Percentiles rank a stretch among this genome's conserved stretches.
phyloP scores from a whole-genome alignment of 2,888 invertebrate genomes.

The Epsilonema sp. region DNA sequence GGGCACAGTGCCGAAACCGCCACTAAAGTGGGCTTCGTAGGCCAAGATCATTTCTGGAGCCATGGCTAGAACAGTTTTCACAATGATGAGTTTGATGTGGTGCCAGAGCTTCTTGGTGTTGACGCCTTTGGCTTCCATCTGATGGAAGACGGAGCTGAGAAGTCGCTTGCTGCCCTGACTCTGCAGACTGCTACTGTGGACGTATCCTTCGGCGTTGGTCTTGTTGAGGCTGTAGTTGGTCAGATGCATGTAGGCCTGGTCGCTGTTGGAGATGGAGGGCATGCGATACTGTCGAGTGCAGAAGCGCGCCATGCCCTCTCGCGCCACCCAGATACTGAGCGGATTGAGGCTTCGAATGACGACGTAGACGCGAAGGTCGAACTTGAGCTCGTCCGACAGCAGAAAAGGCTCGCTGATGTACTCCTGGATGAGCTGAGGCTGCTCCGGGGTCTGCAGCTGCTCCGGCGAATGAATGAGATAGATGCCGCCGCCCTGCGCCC shows the following conservation, averaged over 20 bases:
- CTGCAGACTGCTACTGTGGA: conserved; percentile 23
- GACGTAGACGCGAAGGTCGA: conserved; percentile 36
- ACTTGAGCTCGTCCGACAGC: conserved; percentile 32
- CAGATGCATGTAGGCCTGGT: conserved; percentile 35
- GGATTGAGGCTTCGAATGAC: conserved; percentile 34
- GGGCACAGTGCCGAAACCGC: conserved; percentile 16
- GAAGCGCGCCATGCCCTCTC: conserved; percentile 34
- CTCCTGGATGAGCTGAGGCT: conserved; percentile 28
- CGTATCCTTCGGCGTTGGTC: conserved; percentile 30
- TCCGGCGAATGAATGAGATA: conserved; percentile 33
- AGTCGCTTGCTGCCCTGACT: conserved; percentile 35
- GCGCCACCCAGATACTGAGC: conserved; percentile 28
- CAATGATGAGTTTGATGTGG: conserved; percentile 32
- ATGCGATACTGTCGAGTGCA: conserved; percentile 34
- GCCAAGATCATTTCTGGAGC: conserved; percentile 34
- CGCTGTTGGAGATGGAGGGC: conserved; percentile 32
- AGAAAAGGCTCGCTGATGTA: conserved; percentile 32
- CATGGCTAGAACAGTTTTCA: conserved; percentile 35
- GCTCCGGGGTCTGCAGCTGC: conserved; percentile 26
- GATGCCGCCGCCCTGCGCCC: conserved; percentile 36
- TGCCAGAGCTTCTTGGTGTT: conserved; percentile 31
- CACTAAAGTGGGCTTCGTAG: conserved; percentile 24
- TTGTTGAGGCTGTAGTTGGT: conserved; percentile 39
- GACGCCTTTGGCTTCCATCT: conserved; percentile 27
- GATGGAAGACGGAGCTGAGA: conserved; percentile 32